Base-by-base conservation (phyloP, 2,797 vertebrate genomes). In the Nasua narica region DNA sequence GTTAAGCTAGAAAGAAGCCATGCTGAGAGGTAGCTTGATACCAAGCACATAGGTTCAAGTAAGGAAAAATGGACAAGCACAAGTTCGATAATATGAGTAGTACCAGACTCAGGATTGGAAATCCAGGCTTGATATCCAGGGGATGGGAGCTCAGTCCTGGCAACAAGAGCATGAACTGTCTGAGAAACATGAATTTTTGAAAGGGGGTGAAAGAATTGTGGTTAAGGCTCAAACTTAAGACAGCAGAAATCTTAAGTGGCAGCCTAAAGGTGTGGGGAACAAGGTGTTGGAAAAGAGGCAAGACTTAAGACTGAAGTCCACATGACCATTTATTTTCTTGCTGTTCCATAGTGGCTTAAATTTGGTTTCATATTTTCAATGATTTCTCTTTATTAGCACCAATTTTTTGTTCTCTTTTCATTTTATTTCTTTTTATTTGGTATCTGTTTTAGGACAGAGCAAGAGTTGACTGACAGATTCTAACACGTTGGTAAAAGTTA, bases 371-470 rank as follows among this genome's bases (percentile, higher is more conserved):
- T 25, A 35, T 76, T 74, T 90, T 60, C 65, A 79, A 19, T 62
- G n/a, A 76, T 70, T 96, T 91, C 15, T 48, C 88, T 83, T 58
- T 37, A 54, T 79, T 56, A 81, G 43, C 79, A 67, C 21, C 25
- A 48, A 43, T 13, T 81, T 81, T 52, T 43, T 46, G 16, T 13
- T 92, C 21, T 90, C 48, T 52, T 92, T 82, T 77, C 27, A 74
- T 90, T 90, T 90, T 11, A 54, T 78, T 35, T 67, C 8, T 67
- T 67, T 90, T 77, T 87, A 76, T 65, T 82, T 12, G 67, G 32
- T 70, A 10, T 48, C 90, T 54, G 9, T 82, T 90, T 94, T 70
- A 29, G 56, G 37, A 40, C 48, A 9, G 40, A 97, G 87, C 7
- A 60, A 86, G 56, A 89, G 48, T 81, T 76, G 27, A 37, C 40